Conservation (phyloP, 1,140 invertebrate species). For the Achatina immaculata region DNA sequence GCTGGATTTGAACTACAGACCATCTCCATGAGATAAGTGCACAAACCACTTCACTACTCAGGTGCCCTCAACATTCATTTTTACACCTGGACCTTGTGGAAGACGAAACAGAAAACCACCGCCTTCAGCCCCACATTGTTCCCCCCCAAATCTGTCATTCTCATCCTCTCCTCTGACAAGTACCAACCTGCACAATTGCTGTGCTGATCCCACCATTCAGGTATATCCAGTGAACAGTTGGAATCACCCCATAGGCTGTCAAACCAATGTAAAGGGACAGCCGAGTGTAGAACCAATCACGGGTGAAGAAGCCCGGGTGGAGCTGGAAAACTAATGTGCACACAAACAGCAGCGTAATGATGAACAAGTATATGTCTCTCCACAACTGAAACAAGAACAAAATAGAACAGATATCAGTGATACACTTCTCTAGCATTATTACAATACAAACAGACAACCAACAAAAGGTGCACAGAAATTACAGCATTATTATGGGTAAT, state of each 20-base stretch:
- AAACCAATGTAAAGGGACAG: slow-evolving; percentile 86
- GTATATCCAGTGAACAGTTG: slow-evolving; percentile 90
- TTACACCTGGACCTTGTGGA: too few species aligned
- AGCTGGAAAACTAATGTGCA: slow-evolving; percentile 75
- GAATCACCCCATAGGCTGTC: slow-evolving; percentile 90
- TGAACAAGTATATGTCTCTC: slow-evolving; percentile 84
- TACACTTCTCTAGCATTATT: neutral
- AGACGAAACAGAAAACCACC: too few species aligned
- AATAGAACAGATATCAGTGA: slow-evolving; percentile 11
- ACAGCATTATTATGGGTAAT: too few species aligned
- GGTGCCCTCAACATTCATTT: too few species aligned
- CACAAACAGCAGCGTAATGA: slow-evolving; percentile 75
- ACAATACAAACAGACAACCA: neutral
- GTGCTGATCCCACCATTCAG: slow-evolving; percentile 89
- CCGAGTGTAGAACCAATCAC: slow-evolving; percentile 67
- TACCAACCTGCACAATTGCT: slow-evolving; percentile 81
- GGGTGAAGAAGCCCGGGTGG: slow-evolving; percentile 71
- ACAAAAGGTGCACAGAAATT: too few species aligned
- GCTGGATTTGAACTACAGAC: too few species aligned
- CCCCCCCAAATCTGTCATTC: too few species aligned
- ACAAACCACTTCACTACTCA: too few species aligned
- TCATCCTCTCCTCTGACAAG: too few species aligned
- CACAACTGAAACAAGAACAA: slow-evolving; percentile 78
- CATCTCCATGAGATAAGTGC: too few species aligned
- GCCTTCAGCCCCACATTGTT: too few species aligned